Percentiles rank a stretch among this genome's conserved stretches.
Evolutionary conservation across 2,797 vertebrate genomes (phyloP).

Genomic region (Sorex maritimensis): DNA sequence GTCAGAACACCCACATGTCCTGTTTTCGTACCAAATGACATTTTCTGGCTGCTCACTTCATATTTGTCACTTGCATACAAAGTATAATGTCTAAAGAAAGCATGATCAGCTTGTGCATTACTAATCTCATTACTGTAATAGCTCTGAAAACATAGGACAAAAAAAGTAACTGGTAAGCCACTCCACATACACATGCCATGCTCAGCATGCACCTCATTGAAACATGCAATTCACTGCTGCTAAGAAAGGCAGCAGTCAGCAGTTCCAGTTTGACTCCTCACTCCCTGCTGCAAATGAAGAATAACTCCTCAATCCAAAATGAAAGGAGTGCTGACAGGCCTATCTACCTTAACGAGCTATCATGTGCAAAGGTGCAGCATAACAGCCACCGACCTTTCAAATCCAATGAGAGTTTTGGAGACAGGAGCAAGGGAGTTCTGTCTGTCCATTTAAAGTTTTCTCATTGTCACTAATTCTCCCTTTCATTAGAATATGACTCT

Average conservation of each 20-base stretch:
- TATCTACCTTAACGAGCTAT: conserved; percentile 82
- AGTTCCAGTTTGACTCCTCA: conserved; percentile 81
- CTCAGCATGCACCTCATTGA: conserved; percentile 89
- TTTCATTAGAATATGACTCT: conserved; percentile 79
- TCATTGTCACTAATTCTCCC: conserved; percentile 77
- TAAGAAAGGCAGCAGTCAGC: conserved; percentile 77
- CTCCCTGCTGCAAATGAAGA: conserved; percentile 86
- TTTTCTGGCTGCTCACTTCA: conserved; percentile 91
- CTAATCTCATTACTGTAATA: conserved; percentile 92
- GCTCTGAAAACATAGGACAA: conserved; percentile 87
- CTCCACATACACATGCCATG: conserved; percentile 57
- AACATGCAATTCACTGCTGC: conserved; percentile 71
- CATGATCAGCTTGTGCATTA: conserved; percentile 86
- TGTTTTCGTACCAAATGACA: conserved; percentile 86
- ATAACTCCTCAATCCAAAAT: conserved; percentile 78
- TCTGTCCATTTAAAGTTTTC: conserved; percentile 76
- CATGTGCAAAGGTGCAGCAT: conserved; percentile 66
- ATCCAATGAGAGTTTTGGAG: conserved; percentile 81
- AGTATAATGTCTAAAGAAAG: conserved; percentile 86
- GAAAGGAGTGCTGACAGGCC: conserved; percentile 85
- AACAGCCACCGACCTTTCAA: conserved; percentile 81
- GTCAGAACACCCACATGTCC: conserved; percentile 78
- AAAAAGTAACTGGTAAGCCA: conserved; percentile 86
- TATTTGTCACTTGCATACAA: conserved; percentile 89
- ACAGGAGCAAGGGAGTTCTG: conserved; percentile 56